Base-by-base conservation (phyloP, 1,140 invertebrate genomes). In the Bombus balteatus region DNA sequence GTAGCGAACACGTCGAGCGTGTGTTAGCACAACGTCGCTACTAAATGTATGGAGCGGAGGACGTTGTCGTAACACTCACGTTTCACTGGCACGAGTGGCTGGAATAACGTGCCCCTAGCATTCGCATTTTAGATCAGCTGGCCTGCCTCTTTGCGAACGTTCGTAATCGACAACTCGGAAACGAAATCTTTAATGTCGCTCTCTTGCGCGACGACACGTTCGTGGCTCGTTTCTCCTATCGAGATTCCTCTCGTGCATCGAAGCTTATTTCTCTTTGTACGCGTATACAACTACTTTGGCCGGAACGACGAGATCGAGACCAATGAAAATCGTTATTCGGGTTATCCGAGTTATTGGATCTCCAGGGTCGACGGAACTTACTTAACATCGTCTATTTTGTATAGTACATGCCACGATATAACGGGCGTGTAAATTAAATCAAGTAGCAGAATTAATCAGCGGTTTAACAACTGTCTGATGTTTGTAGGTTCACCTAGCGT, bases 11-110 rank as follows among this genome's bases (percentile, higher is more conserved):
- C 79, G 83, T 89, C 87, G 83, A 39, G 39, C 71, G 65, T 59
- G 66, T 87, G 84, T 90, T 86, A 68, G 89, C 76, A 84, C 78
- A 85, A 87, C 88, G 86, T 89, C 71, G 41, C 73, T 80, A 53
- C 83, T 85, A 83, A 88, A 88, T 84, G 75, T 85, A 91, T 74
- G 71, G 68, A 91, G 76, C 85, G 73, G 87, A 90, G 76, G 57
- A 91, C 83, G 83, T 89, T 91, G 90, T 90, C 88, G 83, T 71
- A 88, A 87, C 88, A 87, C 78, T 91, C 88, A 84, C 80, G 87
- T 90, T 83, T 85, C 87, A 65, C 53, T n/a, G 73, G 77, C 68
- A 90, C 87, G 76, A 91, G 87, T 84, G 81, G 37, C 34, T 34
- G 62, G 86, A 85, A 87, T 85, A 88, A 86, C 88, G 79, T 86